Percentiles rank a stretch among this genome's conserved stretches.
These are phyloP conservation scores for Synchiropus splendidus DNA, from an alignment of 2,113 vertebrate species.

Conservation along the genomic window DNA sequence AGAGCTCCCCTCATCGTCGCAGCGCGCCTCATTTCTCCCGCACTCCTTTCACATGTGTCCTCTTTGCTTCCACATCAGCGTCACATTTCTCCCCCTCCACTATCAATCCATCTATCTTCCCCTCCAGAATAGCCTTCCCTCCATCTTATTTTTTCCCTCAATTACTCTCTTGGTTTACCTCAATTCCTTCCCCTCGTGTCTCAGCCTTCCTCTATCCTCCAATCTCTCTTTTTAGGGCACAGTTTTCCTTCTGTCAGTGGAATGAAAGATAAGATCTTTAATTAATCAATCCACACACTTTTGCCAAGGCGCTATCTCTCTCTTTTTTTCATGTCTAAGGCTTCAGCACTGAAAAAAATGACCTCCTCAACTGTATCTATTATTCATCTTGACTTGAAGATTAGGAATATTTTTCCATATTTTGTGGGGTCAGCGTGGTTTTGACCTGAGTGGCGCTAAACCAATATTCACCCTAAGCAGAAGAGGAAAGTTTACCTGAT, in stretches of 20 bases:
- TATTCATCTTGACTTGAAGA: constrained; percentile 24
- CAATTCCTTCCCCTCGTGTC: constrained; percentile 14
- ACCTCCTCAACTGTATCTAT: constrained; percentile 36
- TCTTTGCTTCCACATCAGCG: constrained; percentile 5
- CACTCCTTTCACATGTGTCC: constrained; percentile 9
- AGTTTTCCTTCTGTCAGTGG: constrained; percentile 26
- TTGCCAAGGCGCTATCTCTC: constrained; percentile 26
- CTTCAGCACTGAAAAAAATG: constrained; percentile 13
- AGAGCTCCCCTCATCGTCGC: constrained; percentile 15
- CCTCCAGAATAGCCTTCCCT: constrained; percentile 17
- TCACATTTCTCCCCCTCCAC: constrained; percentile 4
- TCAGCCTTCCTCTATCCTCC: constrained; percentile 16
- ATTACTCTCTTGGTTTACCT: constrained; percentile 26
- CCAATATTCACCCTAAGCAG: neutral
- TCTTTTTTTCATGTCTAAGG: constrained; percentile 20
- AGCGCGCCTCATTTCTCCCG: constrained; percentile 21
- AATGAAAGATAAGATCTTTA: constrained; percentile 60
- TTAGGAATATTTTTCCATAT: constrained; percentile 9
- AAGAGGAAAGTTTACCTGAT: neutral
- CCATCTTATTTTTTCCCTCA: constrained; percentile 12
- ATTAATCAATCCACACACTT: constrained; percentile 57
- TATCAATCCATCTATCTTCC: constrained; percentile 24
- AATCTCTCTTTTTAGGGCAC: constrained; percentile 9
- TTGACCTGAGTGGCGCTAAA: no score
- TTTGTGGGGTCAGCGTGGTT: constrained; percentile 11